Percentiles rank a stretch among this genome's conserved stretches.
Conservation (phyloP, 2,888 invertebrate species). For the Catocala nupta region DNA sequence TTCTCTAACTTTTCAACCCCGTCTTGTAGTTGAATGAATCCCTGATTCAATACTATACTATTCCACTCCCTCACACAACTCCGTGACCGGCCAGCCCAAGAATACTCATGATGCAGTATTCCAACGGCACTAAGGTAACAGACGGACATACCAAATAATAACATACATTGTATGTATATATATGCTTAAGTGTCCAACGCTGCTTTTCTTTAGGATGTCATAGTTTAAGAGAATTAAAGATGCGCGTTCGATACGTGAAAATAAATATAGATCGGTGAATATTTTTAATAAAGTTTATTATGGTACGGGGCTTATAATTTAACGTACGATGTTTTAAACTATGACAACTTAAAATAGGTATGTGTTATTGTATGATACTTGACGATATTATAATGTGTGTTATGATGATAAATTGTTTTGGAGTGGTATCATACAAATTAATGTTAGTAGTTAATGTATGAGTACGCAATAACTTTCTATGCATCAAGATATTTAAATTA, state of each 20-base stretch:
- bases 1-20: slow-evolving; percentile 40
- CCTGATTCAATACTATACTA: slow-evolving; percentile 36
- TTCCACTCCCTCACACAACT: slow-evolving; percentile 50
- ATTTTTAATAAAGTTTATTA: too few species aligned
- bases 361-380: slow-evolving; percentile 20
- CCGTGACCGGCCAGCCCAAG: slow-evolving; percentile 70
- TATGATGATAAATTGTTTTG: slow-evolving; percentile 36
- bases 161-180: slow-evolving; percentile 47
- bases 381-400: not conserved
- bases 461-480: slow-evolving; percentile 16
- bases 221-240: slow-evolving; percentile 10
- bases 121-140: slow-evolving; percentile 81
- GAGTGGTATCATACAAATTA: slow-evolving; percentile 43
- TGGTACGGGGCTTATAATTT: too few species aligned
- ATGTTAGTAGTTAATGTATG: slow-evolving; percentile 29
- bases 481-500: slow-evolving; percentile 20
- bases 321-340: slow-evolving; percentile 23
- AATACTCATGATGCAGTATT: slow-evolving; percentile 80
- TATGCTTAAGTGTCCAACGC: slow-evolving; percentile 51
- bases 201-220: slow-evolving; percentile 42
- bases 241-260: not conserved
- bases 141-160: slow-evolving; percentile 53
- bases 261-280: too few species aligned
- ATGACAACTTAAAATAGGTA: slow-evolving; percentile 32
- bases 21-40: slow-evolving; percentile 60